Evolutionary conservation across 2,113 vertebrate genomes (phyloP), one percentile per base, ranked within the genome.

Genomic region (Aphyosemion australe): DNA sequence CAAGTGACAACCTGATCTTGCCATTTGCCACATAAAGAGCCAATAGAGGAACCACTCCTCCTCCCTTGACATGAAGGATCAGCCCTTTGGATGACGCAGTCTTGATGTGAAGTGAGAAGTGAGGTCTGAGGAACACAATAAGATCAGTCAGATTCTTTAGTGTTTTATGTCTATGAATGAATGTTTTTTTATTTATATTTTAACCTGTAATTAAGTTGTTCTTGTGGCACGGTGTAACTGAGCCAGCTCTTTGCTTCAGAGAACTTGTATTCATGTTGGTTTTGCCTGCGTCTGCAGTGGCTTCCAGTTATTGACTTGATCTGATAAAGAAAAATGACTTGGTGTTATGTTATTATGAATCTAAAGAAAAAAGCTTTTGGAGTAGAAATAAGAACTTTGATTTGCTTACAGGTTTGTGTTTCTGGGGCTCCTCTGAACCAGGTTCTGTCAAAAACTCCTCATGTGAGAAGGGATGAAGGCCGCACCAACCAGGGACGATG

Each of bases 21-120:
- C 96, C 95, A 6, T 93, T 94, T 13, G 90, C 87, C 74, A 97
- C 45, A 59, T 92, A 93, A 32, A 96, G 90, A 57, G 93, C 84
- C 66, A 95, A 51, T 0, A 90, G 90, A 47, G 91, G 88, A 47
- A 80, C 72, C 16, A 71, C 78, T 32, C 86, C 80, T 31, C 31
- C 64, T 8, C 84, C 80, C 15, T 90, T 88, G 0, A 80, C 59
- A 31, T 93, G 92, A 73, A 96, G 87, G 72, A 97, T 84, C 20
- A 95, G 80, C 31, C 95, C 95, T 74, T 87, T 84, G 42, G 91
- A 58, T 0, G 94, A 92, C 0, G 10, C 80, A 34, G 94, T 94
- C 75, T 79, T 87, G 6, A 96, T 4, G 1, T 96, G 93, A 41
- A 95, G 19, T 7, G 94, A 92, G 77, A 96, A 94, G 62, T 94